phyloP scores from a whole-genome alignment of 2,888 invertebrate species.

The Seladonia tumulorum region DNA sequence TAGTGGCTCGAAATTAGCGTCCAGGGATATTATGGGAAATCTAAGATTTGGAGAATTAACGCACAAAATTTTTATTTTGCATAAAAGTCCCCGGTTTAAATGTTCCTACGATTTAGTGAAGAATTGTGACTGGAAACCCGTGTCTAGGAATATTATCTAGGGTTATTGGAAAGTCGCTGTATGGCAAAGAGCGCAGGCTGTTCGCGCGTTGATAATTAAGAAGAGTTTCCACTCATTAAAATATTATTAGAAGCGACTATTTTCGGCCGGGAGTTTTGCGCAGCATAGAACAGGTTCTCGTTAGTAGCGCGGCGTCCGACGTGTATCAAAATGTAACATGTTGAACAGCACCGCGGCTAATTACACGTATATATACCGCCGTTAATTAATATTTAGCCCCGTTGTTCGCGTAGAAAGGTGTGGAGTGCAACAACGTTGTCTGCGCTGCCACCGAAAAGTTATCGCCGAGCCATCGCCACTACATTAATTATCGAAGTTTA shows the following conservation, averaged over 20 bases:
- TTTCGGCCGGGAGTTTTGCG: neutral
- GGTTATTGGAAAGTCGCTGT: neutral
- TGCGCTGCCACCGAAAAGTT: constrained; percentile 24
- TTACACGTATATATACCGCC: neutral
- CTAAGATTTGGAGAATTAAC: too few species aligned
- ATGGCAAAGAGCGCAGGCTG: neutral
- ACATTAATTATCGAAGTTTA: constrained; percentile 47
- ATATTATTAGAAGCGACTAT: neutral
- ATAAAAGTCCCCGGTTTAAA: neutral
- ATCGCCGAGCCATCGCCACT: constrained; percentile 32
- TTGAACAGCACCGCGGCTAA: constrained; percentile 16
- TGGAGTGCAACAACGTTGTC: constrained; percentile 20
- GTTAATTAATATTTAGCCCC: constrained; percentile 29
- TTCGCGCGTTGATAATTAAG: neutral
- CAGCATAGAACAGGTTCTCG: neutral
- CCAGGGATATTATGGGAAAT: too few species aligned
- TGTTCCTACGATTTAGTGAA: neutral
- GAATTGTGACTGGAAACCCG: neutral
- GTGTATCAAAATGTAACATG: neutral
- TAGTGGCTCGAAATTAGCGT: too few species aligned
- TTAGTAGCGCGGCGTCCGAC: neutral
- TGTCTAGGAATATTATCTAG: too few species aligned
- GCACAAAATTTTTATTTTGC: neutral
- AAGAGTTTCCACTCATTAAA: neutral
- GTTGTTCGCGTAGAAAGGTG: constrained; percentile 21